phyloP scores from a whole-genome alignment of 2,797 vertebrate species.

The Amphiprion clarkii region DNA sequence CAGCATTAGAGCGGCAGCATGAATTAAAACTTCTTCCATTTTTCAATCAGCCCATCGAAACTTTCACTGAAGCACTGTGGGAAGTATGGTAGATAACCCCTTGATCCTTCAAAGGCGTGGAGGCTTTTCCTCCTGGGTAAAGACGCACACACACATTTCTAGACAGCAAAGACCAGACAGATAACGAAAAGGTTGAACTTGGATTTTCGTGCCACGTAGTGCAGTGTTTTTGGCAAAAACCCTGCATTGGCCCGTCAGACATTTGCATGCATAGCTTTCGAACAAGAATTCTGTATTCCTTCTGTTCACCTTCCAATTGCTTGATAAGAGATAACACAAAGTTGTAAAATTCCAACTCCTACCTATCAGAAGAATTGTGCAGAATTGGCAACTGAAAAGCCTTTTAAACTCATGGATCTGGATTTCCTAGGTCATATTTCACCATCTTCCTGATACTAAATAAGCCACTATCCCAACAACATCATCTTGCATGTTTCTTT shows the following conservation, averaged over 20 bases:
- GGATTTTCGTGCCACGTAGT: neutral
- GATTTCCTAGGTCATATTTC: neutral
- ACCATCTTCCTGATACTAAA: too few species aligned
- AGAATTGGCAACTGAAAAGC: neutral
- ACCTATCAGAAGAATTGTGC: neutral
- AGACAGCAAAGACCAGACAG: neutral
- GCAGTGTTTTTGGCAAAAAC: neutral
- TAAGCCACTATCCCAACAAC: too few species aligned
- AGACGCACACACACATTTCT: neutral
- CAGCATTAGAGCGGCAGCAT: neutral
- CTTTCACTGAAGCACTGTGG: neutral
- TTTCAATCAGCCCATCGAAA: slow-evolving; percentile 8
- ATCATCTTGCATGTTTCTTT: neutral
- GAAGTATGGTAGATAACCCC: neutral
- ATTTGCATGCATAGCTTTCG: neutral
- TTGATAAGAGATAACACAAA: neutral
- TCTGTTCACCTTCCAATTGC: neutral
- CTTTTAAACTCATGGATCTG: neutral
- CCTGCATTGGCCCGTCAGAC: neutral
- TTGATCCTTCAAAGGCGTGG: neutral
- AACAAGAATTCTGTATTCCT: neutral
- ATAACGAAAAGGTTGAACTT: neutral
- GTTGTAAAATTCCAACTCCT: neutral
- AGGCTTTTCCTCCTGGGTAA: neutral
- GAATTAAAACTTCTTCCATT: neutral